Percentiles rank a stretch among this genome's conserved stretches.
These are phyloP conservation scores for Chloroceryle aenea DNA, from an alignment of 2,113 vertebrate species.

Conservation along the genomic window DNA sequence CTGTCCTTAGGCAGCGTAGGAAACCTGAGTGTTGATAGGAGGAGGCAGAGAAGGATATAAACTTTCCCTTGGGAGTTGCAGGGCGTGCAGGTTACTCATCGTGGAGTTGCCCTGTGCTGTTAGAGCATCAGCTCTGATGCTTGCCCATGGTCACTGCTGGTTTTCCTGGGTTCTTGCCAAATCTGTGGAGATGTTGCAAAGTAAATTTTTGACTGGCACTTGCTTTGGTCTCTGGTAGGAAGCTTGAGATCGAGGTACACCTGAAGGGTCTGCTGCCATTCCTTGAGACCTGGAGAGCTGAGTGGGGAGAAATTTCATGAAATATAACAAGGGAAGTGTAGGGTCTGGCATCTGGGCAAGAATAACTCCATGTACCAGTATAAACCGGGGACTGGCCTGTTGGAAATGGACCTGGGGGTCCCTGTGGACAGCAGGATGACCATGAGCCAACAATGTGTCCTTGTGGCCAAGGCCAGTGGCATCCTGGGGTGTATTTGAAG, in stretches of 20 bases:
- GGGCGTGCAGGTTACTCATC: not conserved
- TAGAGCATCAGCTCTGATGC: not conserved
- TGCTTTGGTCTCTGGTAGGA: not conserved
- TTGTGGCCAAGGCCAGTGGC: no score
- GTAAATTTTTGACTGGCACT: not conserved
- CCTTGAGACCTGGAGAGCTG: no score
- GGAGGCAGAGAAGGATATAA: not conserved
- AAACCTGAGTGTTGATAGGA: accelerated
- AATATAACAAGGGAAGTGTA: no score
- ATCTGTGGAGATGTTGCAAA: not conserved
- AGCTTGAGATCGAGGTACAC: not conserved
- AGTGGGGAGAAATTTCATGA: no score
- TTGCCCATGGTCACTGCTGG: accelerated
- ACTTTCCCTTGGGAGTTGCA: not conserved
- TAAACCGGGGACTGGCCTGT: no score
- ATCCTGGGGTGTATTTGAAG: no score
- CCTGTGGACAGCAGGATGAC: no score
- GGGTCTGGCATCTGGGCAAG: no score
- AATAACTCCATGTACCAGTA: no score
- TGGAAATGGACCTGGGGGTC: no score
- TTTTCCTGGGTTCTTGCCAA: not conserved
- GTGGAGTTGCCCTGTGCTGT: not conserved
- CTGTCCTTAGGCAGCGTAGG: not conserved
- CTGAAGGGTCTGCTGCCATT: no score
- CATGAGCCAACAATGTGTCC: no score